Conservation (phyloP, 1,140 invertebrate genomes). For the Mya arenaria region DNA sequence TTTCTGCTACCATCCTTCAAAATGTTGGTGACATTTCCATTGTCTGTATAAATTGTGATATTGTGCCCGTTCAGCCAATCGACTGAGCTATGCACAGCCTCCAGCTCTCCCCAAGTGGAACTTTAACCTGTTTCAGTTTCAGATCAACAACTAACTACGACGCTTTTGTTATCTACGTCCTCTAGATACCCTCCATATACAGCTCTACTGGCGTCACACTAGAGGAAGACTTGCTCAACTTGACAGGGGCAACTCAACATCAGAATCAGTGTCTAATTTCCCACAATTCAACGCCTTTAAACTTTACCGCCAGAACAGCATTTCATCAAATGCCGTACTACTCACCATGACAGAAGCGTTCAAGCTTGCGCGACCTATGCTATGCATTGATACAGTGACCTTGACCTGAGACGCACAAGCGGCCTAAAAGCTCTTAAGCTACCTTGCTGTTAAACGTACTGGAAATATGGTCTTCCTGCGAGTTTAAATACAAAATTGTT, state of each 20-base stretch:
- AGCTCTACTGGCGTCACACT: constrained; percentile 7
- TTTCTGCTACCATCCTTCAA: constrained; percentile 3
- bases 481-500: not conserved
- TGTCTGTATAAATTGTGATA: not conserved
- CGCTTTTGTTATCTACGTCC: not conserved
- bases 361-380: not conserved
- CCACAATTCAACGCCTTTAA: not conserved
- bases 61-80: not conserved
- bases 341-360: not conserved
- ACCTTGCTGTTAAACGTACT: not conserved
- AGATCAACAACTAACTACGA: not conserved
- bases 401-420: not conserved
- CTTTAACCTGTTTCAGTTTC: not conserved
- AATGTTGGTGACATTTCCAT: not conserved
- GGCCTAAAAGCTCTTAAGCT: not conserved
- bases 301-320: not conserved
- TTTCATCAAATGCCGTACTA: not conserved
- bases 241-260: not conserved
- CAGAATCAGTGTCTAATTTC: not conserved
- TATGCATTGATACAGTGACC: not conserved
- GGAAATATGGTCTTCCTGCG: not conserved
- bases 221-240: not conserved
- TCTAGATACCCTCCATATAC: constrained; percentile 11
- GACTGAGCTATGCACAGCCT: not conserved
- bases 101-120: constrained; percentile 28